phyloP scores from a whole-genome alignment of 2,888 invertebrate species.

The Latheticus oryzae region DNA sequence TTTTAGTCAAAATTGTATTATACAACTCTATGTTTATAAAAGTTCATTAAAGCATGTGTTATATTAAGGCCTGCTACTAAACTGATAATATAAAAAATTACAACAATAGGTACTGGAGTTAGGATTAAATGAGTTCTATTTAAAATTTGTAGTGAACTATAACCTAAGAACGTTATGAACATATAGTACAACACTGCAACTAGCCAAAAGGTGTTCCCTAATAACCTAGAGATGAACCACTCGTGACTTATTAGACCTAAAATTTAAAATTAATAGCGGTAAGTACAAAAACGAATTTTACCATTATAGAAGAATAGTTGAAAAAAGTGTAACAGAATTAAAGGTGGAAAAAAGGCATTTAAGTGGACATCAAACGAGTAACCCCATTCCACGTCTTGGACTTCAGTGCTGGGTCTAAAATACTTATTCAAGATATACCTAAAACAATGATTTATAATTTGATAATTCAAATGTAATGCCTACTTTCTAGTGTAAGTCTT shows the following conservation, averaged over 20 bases:
- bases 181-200: constrained; percentile 91
- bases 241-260: constrained; percentile 82
- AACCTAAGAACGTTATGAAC: constrained; percentile 97
- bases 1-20: constrained; percentile 58
- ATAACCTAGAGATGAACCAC: constrained; percentile 81
- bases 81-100: constrained; percentile 82
- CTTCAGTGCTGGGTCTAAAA: constrained; percentile 72
- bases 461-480: too few species aligned
- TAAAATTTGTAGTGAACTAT: constrained; percentile 90
- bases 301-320: constrained; percentile 90
- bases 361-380: constrained; percentile 99
- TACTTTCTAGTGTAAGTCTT: too few species aligned
- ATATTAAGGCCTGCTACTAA: constrained; percentile 86
- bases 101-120: constrained; percentile 82
- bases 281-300: too few species aligned
- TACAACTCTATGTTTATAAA: constrained; percentile 85
- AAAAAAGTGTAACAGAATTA: constrained; percentile 92
- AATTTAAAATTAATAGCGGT: too few species aligned
- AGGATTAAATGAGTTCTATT: constrained; percentile 87
- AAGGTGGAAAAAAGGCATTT: constrained; percentile 96
- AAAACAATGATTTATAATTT: constrained; percentile 41
- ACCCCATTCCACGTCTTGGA: constrained; percentile 95
- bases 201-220: constrained; percentile 95
- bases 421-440: constrained; percentile 87
- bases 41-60: constrained; percentile 82